Evolutionary conservation across 2,113 vertebrate genomes (phyloP), one percentile per base, ranked within the genome.

Genomic region (Galemys pyrenaicus): DNA sequence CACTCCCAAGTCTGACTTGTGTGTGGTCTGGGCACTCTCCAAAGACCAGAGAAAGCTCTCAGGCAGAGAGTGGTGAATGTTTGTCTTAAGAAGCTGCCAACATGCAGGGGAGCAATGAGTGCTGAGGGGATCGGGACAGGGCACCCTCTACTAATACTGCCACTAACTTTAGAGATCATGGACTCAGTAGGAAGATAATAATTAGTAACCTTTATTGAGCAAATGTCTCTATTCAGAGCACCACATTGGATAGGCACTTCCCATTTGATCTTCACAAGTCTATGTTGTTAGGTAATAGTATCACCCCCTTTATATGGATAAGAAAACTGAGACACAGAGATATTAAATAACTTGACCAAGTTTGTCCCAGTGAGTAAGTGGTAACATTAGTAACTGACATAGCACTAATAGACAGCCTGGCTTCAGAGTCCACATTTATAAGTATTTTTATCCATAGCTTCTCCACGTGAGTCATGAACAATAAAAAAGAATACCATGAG

Each of bases 381-480:
- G 11, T 65, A 46, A 68, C 89, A 28, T 9, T 39, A 39, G 22
- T 49, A 68, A n/a, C 15, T 91, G 51, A 82, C 39, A 24, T 51
- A 51, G 3, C 17, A 16, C 49, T 51, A 51, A 51, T 62, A 91
- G 78, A 79, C 20, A 46, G 9, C 20, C 39, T 88, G 87, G 44
- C 60, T 91, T 65, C 60, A 65, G 35, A 39, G 73, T 19, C 64
- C 28, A 1, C 6, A 4, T 58, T 44, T 19, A 2, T 44, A 89
- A 58, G 5, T 80, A 56, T 5, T 58, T 86, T 51, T 82, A n/a
- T 79, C 24, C 22, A n/a, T 41, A 67, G 28, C 54, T 81, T 87
- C 46, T 60, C 54, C 71, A 10, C 75, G 5, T 83, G 82, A 95
- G 54, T 92, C 62, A 78, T 58, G 77, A 92, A 78, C 41, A 51